Percentiles rank a stretch among this genome's conserved stretches.
Conservation (phyloP, 2,888 invertebrate species). For the Tuta absoluta region DNA sequence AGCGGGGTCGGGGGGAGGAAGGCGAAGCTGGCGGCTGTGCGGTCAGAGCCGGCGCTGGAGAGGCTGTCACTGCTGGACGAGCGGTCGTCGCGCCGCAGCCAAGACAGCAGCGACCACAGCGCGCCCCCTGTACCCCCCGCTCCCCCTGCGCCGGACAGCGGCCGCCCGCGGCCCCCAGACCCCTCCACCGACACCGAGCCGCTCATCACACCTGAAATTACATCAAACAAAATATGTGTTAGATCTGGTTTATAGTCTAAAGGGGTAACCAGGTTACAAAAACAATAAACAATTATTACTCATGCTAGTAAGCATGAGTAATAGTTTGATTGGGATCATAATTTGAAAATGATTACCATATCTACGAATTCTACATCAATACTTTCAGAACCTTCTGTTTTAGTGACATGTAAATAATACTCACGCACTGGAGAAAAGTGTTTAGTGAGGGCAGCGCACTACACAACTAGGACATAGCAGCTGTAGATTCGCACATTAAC, state of each 20-base stretch:
- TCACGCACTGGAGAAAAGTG: slow-evolving; percentile 58
- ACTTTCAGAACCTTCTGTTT: not conserved
- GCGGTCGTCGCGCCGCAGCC: slow-evolving; percentile 84
- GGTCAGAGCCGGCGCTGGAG: slow-evolving; percentile 86
- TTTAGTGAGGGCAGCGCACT: slow-evolving; percentile 48
- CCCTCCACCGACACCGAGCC: slow-evolving; percentile 47
- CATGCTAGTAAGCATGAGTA: not conserved
- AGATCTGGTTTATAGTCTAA: not conserved
- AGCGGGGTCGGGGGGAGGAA: slow-evolving; percentile 82
- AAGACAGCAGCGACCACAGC: slow-evolving; percentile 84
- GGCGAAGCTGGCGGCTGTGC: slow-evolving; percentile 87
- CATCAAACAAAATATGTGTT: not conserved
- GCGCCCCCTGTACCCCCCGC: slow-evolving; percentile 46
- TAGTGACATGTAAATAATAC: slow-evolving; percentile 38
- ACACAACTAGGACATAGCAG: slow-evolving; percentile 57
- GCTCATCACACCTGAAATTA: slow-evolving; percentile 70
- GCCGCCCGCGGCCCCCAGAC: slow-evolving; percentile 32
- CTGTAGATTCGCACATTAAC: slow-evolving; percentile 30
- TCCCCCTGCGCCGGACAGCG: slow-evolving; percentile 41
- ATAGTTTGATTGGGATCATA: no score
- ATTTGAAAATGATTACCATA: no score
- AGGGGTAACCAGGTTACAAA: not conserved
- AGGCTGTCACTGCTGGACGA: slow-evolving; percentile 76
- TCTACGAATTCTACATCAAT: no score
- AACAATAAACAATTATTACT: not conserved